Conservation (phyloP, 2,888 invertebrate species). For the Dione juno region DNA sequence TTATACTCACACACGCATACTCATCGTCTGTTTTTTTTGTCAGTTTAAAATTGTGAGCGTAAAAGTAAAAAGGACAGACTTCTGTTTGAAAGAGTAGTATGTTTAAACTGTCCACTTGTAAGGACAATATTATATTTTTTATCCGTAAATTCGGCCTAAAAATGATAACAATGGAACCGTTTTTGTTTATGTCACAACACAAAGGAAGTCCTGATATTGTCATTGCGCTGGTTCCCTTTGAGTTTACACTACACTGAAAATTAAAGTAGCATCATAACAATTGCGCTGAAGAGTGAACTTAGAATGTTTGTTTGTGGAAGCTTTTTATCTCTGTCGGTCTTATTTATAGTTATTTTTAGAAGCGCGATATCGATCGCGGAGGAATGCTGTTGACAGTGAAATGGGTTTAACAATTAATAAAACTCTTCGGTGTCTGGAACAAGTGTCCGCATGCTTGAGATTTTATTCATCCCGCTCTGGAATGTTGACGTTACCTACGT, state of each 20-base stretch:
- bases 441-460: constrained; percentile 65
- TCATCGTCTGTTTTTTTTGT: too few species aligned
- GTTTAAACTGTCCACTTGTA: constrained; percentile 64
- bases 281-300: constrained; percentile 70
- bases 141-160: constrained; percentile 60
- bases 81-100: constrained; percentile 1
- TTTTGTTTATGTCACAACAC: constrained; percentile 69
- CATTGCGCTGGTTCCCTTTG: constrained; percentile 72
- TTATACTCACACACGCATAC: too few species aligned
- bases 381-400: constrained; percentile 81
- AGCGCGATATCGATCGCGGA: constrained; percentile 71
- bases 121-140: constrained; percentile 64
- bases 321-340: constrained; percentile 77
- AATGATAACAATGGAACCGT: constrained; percentile 66
- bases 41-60: not conserved
- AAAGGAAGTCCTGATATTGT: constrained; percentile 69
- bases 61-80: not conserved
- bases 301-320: constrained; percentile 61
- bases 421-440: constrained; percentile 64
- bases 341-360: constrained; percentile 64
- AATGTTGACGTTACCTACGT: constrained; percentile 33
- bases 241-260: constrained; percentile 82
- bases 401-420: constrained; percentile 82
- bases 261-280: constrained; percentile 76
- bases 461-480: constrained; percentile 52